Evolutionary conservation across 2,797 vertebrate genomes (phyloP).

Genomic region (Poliocrania exsul): DNA sequence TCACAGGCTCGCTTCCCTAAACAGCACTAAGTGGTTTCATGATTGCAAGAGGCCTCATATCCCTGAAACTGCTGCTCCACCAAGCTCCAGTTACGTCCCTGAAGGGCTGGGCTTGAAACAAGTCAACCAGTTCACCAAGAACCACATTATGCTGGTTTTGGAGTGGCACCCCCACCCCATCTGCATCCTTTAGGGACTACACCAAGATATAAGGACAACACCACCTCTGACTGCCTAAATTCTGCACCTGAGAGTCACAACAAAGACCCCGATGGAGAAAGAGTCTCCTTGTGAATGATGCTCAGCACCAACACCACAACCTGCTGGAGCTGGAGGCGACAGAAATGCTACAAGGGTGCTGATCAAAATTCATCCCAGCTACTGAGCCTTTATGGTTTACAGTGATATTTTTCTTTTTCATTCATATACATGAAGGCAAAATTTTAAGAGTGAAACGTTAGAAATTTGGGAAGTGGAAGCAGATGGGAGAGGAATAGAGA

Average conservation of each 20-base stretch:
- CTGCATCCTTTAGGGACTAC: not conserved
- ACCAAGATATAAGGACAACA: not conserved
- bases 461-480: not conserved
- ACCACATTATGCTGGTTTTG: not conserved
- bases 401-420: not conserved
- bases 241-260: not conserved
- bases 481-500: slow-evolving; percentile 24
- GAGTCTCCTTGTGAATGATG: not conserved
- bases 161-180: not conserved
- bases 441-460: not conserved
- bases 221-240: not conserved
- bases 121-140: not conserved
- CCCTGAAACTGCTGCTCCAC: not conserved
- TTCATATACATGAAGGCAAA: not conserved
- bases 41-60: not conserved
- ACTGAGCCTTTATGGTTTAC: not conserved
- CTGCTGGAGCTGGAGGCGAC: not conserved
- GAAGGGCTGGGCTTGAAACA: not conserved
- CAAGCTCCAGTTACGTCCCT: not conserved
- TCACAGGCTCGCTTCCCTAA: not conserved
- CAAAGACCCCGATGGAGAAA: not conserved
- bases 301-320: not conserved
- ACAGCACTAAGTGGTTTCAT: not conserved
- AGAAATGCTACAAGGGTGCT: not conserved
- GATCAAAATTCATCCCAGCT: not conserved